A percentile compares a stretch with the other conserved stretches of the same genome.
These are phyloP conservation scores for Diabrotica undecimpunctata DNA, from an alignment of 1,140 invertebrate species.

Conservation along the genomic window DNA sequence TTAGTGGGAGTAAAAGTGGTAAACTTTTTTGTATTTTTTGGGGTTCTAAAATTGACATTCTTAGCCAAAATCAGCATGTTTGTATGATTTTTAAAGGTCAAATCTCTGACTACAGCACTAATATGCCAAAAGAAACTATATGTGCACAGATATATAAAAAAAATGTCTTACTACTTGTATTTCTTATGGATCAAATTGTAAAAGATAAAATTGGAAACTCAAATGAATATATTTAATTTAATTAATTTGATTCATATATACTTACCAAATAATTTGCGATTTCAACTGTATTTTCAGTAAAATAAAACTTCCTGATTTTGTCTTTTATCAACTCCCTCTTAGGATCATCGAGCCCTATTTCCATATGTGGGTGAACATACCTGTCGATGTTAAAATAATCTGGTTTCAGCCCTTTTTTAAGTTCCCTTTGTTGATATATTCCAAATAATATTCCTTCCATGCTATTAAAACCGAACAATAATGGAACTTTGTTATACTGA, in stretches of 20 bases:
- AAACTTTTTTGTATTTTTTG: too few relatives aligned
- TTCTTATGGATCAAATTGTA: not conserved
- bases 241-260: not conserved
- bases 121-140: not conserved
- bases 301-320: not conserved
- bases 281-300: not conserved
- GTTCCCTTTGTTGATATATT: not conserved
- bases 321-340: not conserved
- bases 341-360: not conserved
- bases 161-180: not conserved
- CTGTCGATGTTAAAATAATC: not conserved
- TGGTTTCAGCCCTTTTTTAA: not conserved
- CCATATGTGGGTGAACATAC: not conserved
- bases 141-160: not conserved
- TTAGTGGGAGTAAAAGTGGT: too few relatives aligned
- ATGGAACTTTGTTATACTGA: not conserved
- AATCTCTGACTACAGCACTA: not conserved
- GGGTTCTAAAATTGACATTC: too few relatives aligned
- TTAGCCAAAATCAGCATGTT: too few relatives aligned
- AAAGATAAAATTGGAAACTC: too few relatives aligned
- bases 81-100: not conserved
- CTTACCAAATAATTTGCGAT: not conserved
- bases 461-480: not conserved
- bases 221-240: not conserved
- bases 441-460: not conserved